Base-by-base conservation (phyloP, 2,113 vertebrate genomes). In the Hippocampus mohnikei region DNA sequence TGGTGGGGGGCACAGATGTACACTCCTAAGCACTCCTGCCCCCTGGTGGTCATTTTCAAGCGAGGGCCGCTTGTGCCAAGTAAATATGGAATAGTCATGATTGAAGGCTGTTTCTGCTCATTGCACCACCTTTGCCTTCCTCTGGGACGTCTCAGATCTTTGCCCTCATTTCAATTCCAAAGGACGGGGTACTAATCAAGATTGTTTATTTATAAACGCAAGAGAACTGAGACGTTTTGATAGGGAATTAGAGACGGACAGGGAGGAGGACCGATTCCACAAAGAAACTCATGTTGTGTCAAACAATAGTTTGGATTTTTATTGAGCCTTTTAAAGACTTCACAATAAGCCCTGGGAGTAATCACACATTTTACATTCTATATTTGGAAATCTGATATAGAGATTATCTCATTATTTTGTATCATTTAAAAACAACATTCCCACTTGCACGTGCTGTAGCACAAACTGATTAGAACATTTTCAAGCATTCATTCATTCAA, bases 11-110 rank as follows among this genome's bases (percentile, higher is more conserved):
- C 5, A 52, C 44, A 52, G 66, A 80, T 75, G 68, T 53, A 55
- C 67, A 77, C 70, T 82, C 72, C 80, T 83, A 81, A 90, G 76
- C 88, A 89, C 88, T 92, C 75, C 86, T 92, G 92, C 91, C 91
- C 91, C 89, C 92, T 92, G 81, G 87, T 90, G 92, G 88, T 56
- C 58, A 13, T 29, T 81, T 73, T 67, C 60, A 60, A 79, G 13
- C 23, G 2, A 63, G 29, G 18, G 3, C 33, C 13, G 42, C 13
- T 33, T 67, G 46, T n/a, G 33, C 29, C 53, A n/a, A 20, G 11
- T 65, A 44, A 81, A 73, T 27, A 58, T 64, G 33, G 67, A 76
- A 66, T 41, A 67, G 75, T 83, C 72, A 74, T 3, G 40, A 37
- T 37, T 37, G 21, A 12, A 44, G 42, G n/a, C 4, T 44, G 40